Base-by-base conservation (phyloP, 1,140 invertebrate species). In the Belonocnema kinseyi region DNA sequence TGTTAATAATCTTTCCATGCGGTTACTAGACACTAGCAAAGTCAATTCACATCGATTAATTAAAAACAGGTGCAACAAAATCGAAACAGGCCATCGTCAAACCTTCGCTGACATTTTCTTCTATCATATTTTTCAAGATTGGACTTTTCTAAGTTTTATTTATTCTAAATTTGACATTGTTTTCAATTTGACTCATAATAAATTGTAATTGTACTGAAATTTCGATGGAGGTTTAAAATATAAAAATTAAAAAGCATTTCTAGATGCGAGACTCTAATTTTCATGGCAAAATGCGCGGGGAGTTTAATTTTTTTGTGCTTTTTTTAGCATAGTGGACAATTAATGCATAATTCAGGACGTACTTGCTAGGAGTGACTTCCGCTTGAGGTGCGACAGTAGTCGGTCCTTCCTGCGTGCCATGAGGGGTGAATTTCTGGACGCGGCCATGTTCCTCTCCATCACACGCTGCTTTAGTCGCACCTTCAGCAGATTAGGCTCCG, bases 401-500 rank as follows among this genome's bases (percentile, higher is more conserved):
- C 95, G 92, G 81, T 96, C 95, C 90, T 96, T 96, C 84, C 97
- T 94, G 83, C 97, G 93, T 84, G 96, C 95, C 90, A 97, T 95
- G 83, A 97, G 97, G 89, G 96, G 97, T 89, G 94, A 93, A 80
- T 92, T 93, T 85, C 94, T 91, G 86, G 94, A 94, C 40, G 89
- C 90, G 54, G 90, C 90, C 86, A 90, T 88, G 88, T 97, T 94
- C 82, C 97, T 94, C 92, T 98, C 97, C 92, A 97, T 96, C 86
- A 98, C 96, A 90, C 97, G 96, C 92, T 98, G 97, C 94, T 99
- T 99, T 88, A 99, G 94, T 87, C 97, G 96, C 92, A 98, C 96
- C 94, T 99, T 99, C 92, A 98, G 94, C 92, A 98, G 94, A 94
- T 99, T 99, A 83, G 98, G 97, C 94, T 99, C 98, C 92, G 98